Base-by-base conservation (phyloP, 2,113 vertebrate genomes). In the Galbula dea region DNA sequence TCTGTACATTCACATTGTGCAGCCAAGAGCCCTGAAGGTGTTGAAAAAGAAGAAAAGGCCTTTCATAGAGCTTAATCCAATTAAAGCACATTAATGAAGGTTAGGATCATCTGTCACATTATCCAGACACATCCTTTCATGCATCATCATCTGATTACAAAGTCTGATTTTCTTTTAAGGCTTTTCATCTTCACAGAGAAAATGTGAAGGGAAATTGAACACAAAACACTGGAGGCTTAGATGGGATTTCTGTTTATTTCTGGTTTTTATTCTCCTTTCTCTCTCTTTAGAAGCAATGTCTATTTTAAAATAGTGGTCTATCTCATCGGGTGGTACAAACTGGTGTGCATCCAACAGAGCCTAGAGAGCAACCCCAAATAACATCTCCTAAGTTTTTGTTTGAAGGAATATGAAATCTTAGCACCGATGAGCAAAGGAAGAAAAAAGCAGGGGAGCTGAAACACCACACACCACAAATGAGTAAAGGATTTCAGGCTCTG, bases 61-160 rank as follows among this genome's bases (percentile, higher is more conserved):
- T 96, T 96, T 94, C 91, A 94, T 43, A 85, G 72, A 75, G 48
- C 62, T 91, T 96, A 96, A 96, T 96, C 94, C 85, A 96, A 96
- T 96, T 96, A 96, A 95, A 90, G 52, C 89, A 96, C 77, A 94
- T 95, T 96, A 96, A 96, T 91, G 89, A 91, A 96, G 61, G 91
- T 91, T 94, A 96, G 90, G 80, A 93, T 97, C 83, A 93, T 94
- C 91, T 95, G 92, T 94, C 96, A 95, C 93, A 85, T 96, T 94
- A 94, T 85, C 92, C 80, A 96, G 93, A 91, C 90, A 88, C 69
- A 88, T 93, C 71, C 69, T 90, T 95, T 96, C 87, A 88, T 88
- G 80, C 66, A 95, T 72, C 92, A 84, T 89, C 88, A 63, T 96
- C 93, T 94, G 86, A 96, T 94, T 94, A 87, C 63, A 81, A 92